phyloP scores from a whole-genome alignment of 2,113 vertebrate species.

The Triplophysa dalaica region DNA sequence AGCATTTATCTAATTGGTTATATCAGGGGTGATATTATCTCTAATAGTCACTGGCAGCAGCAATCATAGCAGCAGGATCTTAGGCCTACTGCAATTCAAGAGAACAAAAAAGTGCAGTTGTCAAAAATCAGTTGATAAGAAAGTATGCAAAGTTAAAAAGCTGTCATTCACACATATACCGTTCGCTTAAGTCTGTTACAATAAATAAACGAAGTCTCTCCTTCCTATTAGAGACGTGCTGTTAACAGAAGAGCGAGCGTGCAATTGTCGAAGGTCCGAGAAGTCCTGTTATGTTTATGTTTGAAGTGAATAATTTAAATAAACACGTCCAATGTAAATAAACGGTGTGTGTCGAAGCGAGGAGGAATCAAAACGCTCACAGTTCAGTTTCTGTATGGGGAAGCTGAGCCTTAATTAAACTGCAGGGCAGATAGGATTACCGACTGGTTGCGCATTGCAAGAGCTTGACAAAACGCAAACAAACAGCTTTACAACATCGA shows the following conservation, averaged over 20 bases:
- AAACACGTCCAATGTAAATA: conserved; percentile 76
- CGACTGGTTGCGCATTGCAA: conserved; percentile 60
- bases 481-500: conserved; percentile 70
- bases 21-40: neutral
- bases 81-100: conserved; percentile 14
- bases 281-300: conserved; percentile 71
- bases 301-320: conserved; percentile 74
- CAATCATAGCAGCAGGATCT: conserved; percentile 18
- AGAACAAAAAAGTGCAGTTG: conserved; percentile 8
- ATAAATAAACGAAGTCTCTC: conserved; percentile 46
- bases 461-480: conserved; percentile 50
- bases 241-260: conserved; percentile 39
- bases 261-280: conserved; percentile 61
- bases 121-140: conserved; percentile 32
- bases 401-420: conserved; percentile 66
- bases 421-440: conserved; percentile 65
- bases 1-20: conserved; percentile 32
- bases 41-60: neutral
- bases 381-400: conserved; percentile 65
- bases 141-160: conserved; percentile 31
- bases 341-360: conserved; percentile 66
- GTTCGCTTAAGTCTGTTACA: conserved; percentile 36
- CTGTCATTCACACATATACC: conserved; percentile 25
- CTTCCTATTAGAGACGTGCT: conserved; percentile 45
- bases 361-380: conserved; percentile 57